These are phyloP conservation scores for Dimorphilus gyrociliatus DNA, from an alignment of 2,888 invertebrate species.

Conservation along the genomic window DNA sequence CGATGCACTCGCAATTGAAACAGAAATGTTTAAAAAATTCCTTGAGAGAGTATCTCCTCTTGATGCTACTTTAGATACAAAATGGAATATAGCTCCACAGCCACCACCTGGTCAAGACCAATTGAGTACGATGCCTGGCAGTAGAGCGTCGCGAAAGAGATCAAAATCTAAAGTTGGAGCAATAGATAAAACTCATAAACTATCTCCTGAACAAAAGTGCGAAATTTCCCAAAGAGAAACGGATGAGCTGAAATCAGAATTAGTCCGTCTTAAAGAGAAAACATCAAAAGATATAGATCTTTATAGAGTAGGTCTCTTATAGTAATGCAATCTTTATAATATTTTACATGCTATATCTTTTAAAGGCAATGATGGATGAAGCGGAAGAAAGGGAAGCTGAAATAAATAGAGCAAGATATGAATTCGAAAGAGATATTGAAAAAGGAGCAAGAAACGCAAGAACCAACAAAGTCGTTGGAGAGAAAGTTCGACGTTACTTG, in stretches of 20 bases:
- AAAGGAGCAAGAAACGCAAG: conserved; percentile 27
- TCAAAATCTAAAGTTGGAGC: conserved; percentile 30
- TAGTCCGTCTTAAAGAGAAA: conserved; percentile 28
- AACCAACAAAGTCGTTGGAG: conserved; percentile 30
- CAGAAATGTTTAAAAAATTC: conserved; percentile 37
- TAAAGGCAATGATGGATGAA: conserved; percentile 36
- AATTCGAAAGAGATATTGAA: conserved; percentile 35
- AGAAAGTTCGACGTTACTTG: conserved; percentile 33
- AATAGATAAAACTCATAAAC: conserved; percentile 24
- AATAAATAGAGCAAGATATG: conserved; percentile 33
- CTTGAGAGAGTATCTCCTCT: conserved; percentile 30
- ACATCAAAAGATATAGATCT: conserved; percentile 34
- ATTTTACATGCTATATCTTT: conserved; percentile 1
- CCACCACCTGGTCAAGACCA: no score
- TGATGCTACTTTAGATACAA: conserved; percentile 11
- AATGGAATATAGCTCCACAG: conserved; percentile 6
- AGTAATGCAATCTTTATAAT: background rate
- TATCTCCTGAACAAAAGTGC: conserved; percentile 36
- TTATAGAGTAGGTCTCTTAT: conserved; percentile 20
- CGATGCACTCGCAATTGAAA: conserved; percentile 32
- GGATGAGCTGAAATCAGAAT: conserved; percentile 32
- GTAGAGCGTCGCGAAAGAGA: conserved; percentile 21
- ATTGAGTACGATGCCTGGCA: no score
- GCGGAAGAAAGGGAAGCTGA: conserved; percentile 30
- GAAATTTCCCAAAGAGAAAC: conserved; percentile 37